A percentile compares a stretch with the other conserved stretches of the same genome.
Conservation (phyloP, 53 echinoderm and acorn worm genomes). For the Paracentrotus lividus region DNA sequence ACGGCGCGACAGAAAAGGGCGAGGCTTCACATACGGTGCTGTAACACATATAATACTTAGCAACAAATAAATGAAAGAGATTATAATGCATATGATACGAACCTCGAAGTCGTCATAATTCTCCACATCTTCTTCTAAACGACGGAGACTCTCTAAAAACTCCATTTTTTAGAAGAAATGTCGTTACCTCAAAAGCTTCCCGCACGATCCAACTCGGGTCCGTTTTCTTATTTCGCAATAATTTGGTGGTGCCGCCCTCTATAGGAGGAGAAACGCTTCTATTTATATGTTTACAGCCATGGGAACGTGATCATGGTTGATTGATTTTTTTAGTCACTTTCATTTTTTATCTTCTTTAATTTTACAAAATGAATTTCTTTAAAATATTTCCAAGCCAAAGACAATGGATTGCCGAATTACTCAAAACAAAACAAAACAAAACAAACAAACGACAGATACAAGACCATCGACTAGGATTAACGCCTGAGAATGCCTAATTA, state of each 20-base stretch:
- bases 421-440: no score
- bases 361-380: no score
- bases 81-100: conserved; percentile 30
- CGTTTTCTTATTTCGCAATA: neutral
- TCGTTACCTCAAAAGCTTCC: conserved; percentile 21
- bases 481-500: no score
- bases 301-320: neutral
- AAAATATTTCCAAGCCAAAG: no score
- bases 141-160: conserved; percentile 68
- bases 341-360: no score
- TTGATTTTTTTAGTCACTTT: no score
- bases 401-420: no score
- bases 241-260: neutral
- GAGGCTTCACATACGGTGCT: neutral
- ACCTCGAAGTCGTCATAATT: conserved; percentile 78
- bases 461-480: no score
- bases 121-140: conserved; percentile 72
- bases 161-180: conserved; percentile 65
- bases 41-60: neutral
- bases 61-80: neutral
- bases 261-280: conserved; percentile 3
- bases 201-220: neutral
- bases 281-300: no score
- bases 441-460: no score
- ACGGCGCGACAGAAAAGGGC: conserved; percentile 13